Base-by-base conservation (phyloP, 2,797 vertebrate species). In the Chaenodraco wilsoni region DNA sequence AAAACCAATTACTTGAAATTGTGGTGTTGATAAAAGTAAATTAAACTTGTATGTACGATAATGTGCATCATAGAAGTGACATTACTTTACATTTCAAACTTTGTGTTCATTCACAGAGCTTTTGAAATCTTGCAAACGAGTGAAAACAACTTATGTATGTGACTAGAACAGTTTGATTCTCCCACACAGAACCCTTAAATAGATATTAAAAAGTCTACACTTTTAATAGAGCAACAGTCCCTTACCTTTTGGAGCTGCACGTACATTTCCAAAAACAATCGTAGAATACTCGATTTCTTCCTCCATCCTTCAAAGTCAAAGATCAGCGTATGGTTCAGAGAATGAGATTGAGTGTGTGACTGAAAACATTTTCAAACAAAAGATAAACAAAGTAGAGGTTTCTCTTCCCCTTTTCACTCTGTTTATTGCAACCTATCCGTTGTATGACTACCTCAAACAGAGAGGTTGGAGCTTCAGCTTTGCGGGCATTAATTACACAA, bases 221-320 rank as follows among this genome's bases (percentile, higher is more conserved):
- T 12, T 21, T 23, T 9, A 33, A 40, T 10, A 6, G 8, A 16
- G 9, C 5, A 37, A 13, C 37, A 67, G 31, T 65, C 10, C 50
- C 67, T 50, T 62, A 89, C 85, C 69, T 50, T 55, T 17, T 33
- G 31, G 9, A 69, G 0, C 13, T 37, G 1, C 1, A 3, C 3
- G 16, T 3, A 16, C 5, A 5, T 59, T 13, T 45, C 49, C 78
- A 7, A 87, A 84, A 50, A 50, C 27, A 19, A 87, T 4, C 0
- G 72, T 60, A 4, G 85, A 55, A 58, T 87, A 86, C 51, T 0
- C 7, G 6, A 80, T 17, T 23, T 86, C 74, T 48, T 79, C 61
- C 50, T 81, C 82, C 85, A 89, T 89, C 58, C 12, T 67, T 37
- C 14, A 10, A 8, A n/a, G 3, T 50, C 16, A 3, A 0, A 9